Percentiles rank a stretch among this genome's conserved stretches.
Evolutionary conservation across 2,113 vertebrate species (phyloP).

Genomic region (Theristicus caerulescens): DNA sequence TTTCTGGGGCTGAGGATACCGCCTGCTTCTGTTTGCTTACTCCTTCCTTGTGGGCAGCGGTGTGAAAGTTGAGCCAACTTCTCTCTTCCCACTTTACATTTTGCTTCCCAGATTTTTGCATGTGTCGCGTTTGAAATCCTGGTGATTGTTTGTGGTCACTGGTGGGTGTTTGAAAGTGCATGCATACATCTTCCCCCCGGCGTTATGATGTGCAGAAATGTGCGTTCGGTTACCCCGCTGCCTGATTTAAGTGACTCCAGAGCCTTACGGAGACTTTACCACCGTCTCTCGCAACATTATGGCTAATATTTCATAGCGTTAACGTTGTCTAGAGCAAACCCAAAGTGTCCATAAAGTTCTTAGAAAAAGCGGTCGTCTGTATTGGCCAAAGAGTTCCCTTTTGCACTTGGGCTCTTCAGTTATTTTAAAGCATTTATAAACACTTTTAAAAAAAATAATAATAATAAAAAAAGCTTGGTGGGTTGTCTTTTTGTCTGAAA

Average conservation of each 20-base stretch:
- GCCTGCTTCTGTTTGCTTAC: neutral
- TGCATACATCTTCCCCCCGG: conserved; percentile 2
- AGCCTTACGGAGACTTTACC: conserved; percentile 42
- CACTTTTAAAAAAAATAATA: neutral
- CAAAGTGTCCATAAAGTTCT: conserved; percentile 61
- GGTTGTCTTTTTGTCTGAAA: neutral
- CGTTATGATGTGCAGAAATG: conserved; percentile 30
- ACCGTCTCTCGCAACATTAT: neutral
- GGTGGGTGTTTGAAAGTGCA: conserved; percentile 16
- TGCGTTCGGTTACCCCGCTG: conserved; percentile 42
- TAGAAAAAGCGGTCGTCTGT: neutral
- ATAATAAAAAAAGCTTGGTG: neutral
- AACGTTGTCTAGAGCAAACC: conserved; percentile 25
- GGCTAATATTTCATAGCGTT: conserved; percentile 27
- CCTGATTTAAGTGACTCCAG: conserved; percentile 50
- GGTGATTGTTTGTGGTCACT: conserved; percentile 38
- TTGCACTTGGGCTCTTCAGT: neutral
- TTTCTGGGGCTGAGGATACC: neutral
- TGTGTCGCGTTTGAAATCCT: neutral
- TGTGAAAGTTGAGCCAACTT: neutral
- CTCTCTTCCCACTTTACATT: neutral
- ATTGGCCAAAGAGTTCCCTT: neutral
- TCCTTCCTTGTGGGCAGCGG: neutral
- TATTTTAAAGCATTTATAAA: conserved; percentile 21
- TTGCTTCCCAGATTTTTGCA: conserved; percentile 20